Conservation (phyloP, 2,888 invertebrate genomes). For the Neoitamus cyanurus region DNA sequence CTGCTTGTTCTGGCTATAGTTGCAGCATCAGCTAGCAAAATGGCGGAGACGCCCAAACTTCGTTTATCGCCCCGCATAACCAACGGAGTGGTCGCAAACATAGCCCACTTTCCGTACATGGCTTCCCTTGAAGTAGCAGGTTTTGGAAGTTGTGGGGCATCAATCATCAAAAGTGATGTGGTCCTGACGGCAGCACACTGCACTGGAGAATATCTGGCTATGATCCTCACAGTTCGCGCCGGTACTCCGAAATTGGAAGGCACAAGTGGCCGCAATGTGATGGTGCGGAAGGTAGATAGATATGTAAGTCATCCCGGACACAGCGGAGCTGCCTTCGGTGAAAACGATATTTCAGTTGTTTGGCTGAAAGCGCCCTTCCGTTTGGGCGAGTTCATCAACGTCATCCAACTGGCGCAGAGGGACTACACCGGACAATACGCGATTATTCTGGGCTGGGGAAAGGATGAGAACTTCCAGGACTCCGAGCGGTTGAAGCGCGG, state of each 20-base stretch:
- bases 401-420: neutral
- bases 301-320: slow-evolving; percentile 17
- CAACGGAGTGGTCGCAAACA: neutral
- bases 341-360: slow-evolving; percentile 18
- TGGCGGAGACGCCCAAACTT: neutral
- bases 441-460: slow-evolving; percentile 18
- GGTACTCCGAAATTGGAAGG: neutral
- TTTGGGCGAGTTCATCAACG: neutral
- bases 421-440: neutral
- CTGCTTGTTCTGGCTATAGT: neutral
- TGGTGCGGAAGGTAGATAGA: neutral
- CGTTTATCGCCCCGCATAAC: neutral
- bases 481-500: neutral
- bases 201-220: neutral
- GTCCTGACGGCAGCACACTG: slow-evolving; percentile 34
- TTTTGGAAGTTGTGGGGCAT: neutral
- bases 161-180: neutral
- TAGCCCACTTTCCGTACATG: slow-evolving; percentile 20
- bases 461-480: slow-evolving; percentile 22
- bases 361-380: neutral
- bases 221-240: neutral
- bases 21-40: neutral
- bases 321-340: neutral
- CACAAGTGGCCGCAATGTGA: neutral
- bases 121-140: slow-evolving; percentile 10